phyloP scores from a whole-genome alignment of 2,888 invertebrate species.

The Tenthredo amoena region DNA sequence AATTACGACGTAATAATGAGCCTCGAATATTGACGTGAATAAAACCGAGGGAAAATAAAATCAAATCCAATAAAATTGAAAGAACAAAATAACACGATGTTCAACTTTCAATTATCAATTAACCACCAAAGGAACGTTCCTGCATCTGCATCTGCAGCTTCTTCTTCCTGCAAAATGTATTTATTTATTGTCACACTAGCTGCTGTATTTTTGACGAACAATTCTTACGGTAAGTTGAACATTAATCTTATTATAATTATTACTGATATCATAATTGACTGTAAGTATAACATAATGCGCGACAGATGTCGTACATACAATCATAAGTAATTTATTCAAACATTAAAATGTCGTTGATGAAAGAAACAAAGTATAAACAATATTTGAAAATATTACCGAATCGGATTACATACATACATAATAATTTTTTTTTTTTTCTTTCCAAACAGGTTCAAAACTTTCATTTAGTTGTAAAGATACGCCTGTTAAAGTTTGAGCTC shows the following conservation, averaged over 20 bases:
- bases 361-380: too few species aligned
- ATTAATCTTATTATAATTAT: background rate
- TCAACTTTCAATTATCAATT: background rate
- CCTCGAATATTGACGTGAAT: slow-evolving; percentile 8
- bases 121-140: background rate
- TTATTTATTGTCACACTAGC: background rate
- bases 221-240: background rate
- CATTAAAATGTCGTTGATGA: too few species aligned
- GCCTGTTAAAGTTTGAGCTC: too few species aligned
- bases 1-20: background rate
- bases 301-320: background rate
- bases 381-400: too few species aligned
- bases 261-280: background rate
- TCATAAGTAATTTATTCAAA: background rate
- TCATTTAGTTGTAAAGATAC: too few species aligned
- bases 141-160: background rate
- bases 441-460: too few species aligned
- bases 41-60: background rate
- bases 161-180: slow-evolving; percentile 6
- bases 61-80: background rate
- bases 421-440: too few species aligned
- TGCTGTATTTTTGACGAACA: background rate
- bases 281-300: background rate
- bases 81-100: background rate
- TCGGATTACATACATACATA: background rate